Evolutionary conservation across 30 jellyfish, hydroid and myxozoan genomes (phyloP).

Genomic region (Mastigias papua): DNA sequence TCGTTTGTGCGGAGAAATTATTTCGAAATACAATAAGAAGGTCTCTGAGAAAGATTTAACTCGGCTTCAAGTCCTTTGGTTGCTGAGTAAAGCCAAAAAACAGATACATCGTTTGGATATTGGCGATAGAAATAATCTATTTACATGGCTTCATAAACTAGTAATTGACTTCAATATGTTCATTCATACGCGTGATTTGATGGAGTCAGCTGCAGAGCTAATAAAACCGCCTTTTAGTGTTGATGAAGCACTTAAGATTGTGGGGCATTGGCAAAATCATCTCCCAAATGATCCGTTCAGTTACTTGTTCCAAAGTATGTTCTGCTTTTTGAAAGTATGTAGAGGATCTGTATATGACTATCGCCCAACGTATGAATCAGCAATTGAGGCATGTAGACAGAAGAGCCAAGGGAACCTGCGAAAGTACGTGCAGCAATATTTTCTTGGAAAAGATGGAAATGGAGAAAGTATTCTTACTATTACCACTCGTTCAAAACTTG

Average conservation of each 20-base stretch:
- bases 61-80: constrained; percentile 46
- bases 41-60: constrained; percentile 55
- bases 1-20: constrained; percentile 22
- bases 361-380: constrained; percentile 34
- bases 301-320: constrained; percentile 39
- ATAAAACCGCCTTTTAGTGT: constrained; percentile 11
- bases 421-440: constrained; percentile 21
- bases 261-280: constrained; percentile 22
- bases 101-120: constrained; percentile 32
- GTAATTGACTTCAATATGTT: constrained; percentile 17
- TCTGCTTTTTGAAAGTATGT: constrained; percentile 41
- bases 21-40: neutral
- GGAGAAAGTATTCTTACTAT: constrained; percentile 16
- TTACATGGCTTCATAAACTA: constrained; percentile 24
- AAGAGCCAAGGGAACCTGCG: constrained; percentile 29
- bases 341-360: constrained; percentile 24
- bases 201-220: constrained; percentile 53
- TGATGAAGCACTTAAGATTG: constrained; percentile 42
- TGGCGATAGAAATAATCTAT: neutral
- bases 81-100: constrained; percentile 30
- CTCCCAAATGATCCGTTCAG: constrained; percentile 59
- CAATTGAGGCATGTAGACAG: constrained; percentile 41
- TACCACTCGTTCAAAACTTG: constrained; percentile 31
- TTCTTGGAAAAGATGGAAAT: constrained; percentile 32
- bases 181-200: constrained; percentile 27